Percentiles rank a stretch among this genome's conserved stretches.
These are phyloP conservation scores for Heteronetta atricapilla DNA, from an alignment of 2,113 vertebrate species.

Conservation along the genomic window DNA sequence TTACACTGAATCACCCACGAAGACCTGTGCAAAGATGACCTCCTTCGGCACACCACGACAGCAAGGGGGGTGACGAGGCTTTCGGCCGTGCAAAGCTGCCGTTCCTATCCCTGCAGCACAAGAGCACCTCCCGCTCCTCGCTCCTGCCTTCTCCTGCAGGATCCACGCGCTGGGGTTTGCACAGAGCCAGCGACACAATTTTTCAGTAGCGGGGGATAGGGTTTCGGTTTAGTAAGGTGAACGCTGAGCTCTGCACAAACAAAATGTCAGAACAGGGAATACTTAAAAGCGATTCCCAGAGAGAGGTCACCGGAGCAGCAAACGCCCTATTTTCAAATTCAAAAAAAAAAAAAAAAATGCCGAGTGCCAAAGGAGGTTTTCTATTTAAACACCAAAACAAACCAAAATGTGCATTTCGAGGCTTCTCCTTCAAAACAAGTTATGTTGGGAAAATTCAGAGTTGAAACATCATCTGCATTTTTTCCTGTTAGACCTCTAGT, in stretches of 20 bases:
- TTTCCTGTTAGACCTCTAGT: background rate
- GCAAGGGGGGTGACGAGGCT: background rate
- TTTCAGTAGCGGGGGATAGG: background rate
- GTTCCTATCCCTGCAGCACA: background rate
- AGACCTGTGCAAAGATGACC: background rate
- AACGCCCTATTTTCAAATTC: background rate
- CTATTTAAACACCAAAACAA: slow-evolving; percentile 2
- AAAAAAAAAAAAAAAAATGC: background rate
- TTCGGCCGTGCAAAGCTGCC: accelerated
- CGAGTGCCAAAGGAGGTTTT: background rate
- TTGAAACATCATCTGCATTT: background rate
- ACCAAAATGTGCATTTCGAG: background rate
- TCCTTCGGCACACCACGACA: background rate
- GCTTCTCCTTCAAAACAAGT: background rate
- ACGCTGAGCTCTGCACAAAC: slow-evolving; percentile 49
- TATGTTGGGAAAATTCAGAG: background rate
- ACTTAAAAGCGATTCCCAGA: slow-evolving; percentile 26
- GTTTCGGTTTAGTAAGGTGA: slow-evolving; percentile 43
- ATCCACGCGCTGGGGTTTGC: background rate
- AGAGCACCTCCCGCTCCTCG: no score
- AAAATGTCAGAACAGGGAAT: slow-evolving; percentile 30
- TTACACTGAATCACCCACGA: background rate
- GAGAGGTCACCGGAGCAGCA: slow-evolving; percentile 25
- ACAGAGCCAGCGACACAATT: background rate
- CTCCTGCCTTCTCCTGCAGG: background rate